Percentiles rank a stretch among this genome's conserved stretches.
These are phyloP conservation scores for Contarinia nasturtii DNA, from an alignment of 1,140 invertebrate species.

Conservation along the genomic window DNA sequence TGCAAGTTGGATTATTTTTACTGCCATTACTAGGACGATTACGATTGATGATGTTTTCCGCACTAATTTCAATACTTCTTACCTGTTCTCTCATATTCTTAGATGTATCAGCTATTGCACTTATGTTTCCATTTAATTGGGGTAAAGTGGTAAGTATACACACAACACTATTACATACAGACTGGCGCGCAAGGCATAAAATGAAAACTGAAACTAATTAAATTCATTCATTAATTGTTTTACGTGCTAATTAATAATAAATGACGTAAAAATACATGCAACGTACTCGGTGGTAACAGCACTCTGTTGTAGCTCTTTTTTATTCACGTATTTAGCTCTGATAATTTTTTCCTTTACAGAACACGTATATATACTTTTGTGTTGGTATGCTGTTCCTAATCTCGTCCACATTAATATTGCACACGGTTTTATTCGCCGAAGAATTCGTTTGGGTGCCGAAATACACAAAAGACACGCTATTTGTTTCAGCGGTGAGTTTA, in stretches of 20 bases:
- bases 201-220: too few relatives aligned
- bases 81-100: slow-evolving; percentile 62
- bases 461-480: slow-evolving; percentile 27
- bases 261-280: too few relatives aligned
- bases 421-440: slow-evolving; percentile 41
- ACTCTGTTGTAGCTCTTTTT: slow-evolving; percentile 1
- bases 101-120: slow-evolving; percentile 62
- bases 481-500: slow-evolving; percentile 30
- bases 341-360: slow-evolving; percentile 23
- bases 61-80: slow-evolving; percentile 60
- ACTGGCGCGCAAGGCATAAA: neutral
- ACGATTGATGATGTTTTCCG: slow-evolving; percentile 32
- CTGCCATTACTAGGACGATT: slow-evolving; percentile 43
- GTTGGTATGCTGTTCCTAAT: slow-evolving; percentile 41
- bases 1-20: slow-evolving; percentile 56
- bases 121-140: slow-evolving; percentile 70
- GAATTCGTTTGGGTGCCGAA: slow-evolving; percentile 40
- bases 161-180: neutral
- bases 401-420: slow-evolving; percentile 40
- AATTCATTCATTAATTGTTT: neutral
- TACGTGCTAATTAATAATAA: neutral
- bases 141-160: slow-evolving; percentile 45
- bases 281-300: too few relatives aligned
- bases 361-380: slow-evolving; percentile 40
- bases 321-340: neutral